These are phyloP conservation scores for Callyntrura guangdongensis DNA, from an alignment of 2,888 invertebrate species.

Conservation along the genomic window DNA sequence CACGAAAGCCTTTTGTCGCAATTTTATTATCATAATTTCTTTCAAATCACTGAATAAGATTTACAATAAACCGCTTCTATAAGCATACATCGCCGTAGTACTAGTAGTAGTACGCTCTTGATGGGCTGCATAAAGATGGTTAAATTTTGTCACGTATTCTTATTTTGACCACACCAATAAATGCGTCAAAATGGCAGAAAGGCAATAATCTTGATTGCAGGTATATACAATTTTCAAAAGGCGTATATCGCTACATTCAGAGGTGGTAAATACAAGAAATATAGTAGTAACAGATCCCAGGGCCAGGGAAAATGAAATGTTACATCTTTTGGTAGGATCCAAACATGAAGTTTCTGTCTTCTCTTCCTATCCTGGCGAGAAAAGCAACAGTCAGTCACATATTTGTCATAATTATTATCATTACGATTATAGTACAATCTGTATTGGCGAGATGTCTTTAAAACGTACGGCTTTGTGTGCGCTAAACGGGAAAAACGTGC, in stretches of 20 bases:
- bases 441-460: slow-evolving; percentile 37
- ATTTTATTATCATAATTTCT: slow-evolving; percentile 42
- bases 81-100: neutral
- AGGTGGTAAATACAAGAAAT: neutral
- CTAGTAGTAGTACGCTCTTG: neutral
- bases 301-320: slow-evolving; percentile 31
- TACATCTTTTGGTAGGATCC: neutral
- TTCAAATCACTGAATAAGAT: slow-evolving; percentile 24
- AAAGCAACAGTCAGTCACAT: slow-evolving; percentile 51
- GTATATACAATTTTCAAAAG: neutral
- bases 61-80: neutral
- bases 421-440: slow-evolving; percentile 45
- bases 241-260: neutral
- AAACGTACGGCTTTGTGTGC: slow-evolving; percentile 14
- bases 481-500: slow-evolving; percentile 69
- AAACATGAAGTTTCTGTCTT: slow-evolving; percentile 4
- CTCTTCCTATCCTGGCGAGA: slow-evolving; percentile 20
- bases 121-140: neutral
- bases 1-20: slow-evolving; percentile 42
- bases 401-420: slow-evolving; percentile 71
- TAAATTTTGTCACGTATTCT: slow-evolving; percentile 72
- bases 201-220: no score
- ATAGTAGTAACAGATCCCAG: no score
- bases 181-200: slow-evolving; percentile 11
- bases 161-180: slow-evolving; percentile 58